Base-by-base conservation (phyloP, 2,797 vertebrate species). In the Enoplosus armatus region DNA sequence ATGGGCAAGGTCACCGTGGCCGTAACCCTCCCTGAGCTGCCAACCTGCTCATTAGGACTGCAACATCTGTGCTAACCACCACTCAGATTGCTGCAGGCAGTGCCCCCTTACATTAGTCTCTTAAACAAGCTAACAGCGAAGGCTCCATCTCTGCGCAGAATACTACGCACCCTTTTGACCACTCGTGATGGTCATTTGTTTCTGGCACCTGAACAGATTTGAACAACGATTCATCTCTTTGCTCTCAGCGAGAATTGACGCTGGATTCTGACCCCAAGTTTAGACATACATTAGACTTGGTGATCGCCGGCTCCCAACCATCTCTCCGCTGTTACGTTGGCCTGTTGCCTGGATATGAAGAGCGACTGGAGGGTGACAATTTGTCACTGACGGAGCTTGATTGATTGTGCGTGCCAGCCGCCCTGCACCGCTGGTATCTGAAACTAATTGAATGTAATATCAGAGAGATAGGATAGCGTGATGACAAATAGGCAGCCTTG, bases 361-460 rank as follows among this genome's bases (percentile, higher is more conserved):
- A 87, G 9, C 69, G 80, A 75, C 68, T 20, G 12, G 47, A 85
- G 80, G 85, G 22, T 93, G 92, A 89, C 87, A 85, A 93, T 88
- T 86, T 90, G 94, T 94, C 92, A 94, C 93, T 93, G 89, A 92
- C 87, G 66, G 87, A 80, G 80, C 91, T 87, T 93, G 91, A 96
- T 95, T 94, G 94, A 95, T 95, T 85, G 92, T 1, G 64, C 47
- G 77, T 76, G 92, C 86, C 88, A 76, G 86, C 87, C n/a, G 75
- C 54, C 39, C 64, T 39, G 77, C 86, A 63, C 72, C 59, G 83
- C 82, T 59, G 75, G 26, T 87, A 89, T 92, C 88, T 91, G 83
- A 86, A 89, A 84, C 83, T 90, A 93, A 92, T 92, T 90, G 89
- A 89, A 89, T 87, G 79, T 85, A 91, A 90, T 90, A 73, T 87